These are phyloP conservation scores for Platyrinchus mystaceus DNA, from an alignment of 2,797 vertebrate species.

Conservation along the genomic window DNA sequence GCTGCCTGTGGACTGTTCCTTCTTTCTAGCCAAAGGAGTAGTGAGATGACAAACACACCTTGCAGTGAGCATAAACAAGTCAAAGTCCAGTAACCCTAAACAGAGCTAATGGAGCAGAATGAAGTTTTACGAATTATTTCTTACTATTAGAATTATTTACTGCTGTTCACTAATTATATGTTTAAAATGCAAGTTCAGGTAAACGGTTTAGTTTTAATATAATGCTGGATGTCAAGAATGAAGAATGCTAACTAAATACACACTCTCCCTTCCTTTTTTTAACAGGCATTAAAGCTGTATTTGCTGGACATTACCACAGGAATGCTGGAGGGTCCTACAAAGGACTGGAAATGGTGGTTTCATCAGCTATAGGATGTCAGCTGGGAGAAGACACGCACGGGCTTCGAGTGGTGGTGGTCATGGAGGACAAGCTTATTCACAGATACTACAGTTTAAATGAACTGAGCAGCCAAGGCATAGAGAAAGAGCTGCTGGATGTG, in stretches of 20 bases:
- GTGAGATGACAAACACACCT: neutral
- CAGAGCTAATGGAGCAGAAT: neutral
- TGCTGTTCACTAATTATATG: neutral
- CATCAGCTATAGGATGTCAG: slow-evolving; percentile 95
- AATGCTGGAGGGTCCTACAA: slow-evolving; percentile 87
- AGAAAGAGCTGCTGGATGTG: slow-evolving; percentile 81
- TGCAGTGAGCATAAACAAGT: neutral
- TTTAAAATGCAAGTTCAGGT: neutral
- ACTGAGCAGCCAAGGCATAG: slow-evolving; percentile 79
- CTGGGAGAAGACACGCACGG: slow-evolving; percentile 89
- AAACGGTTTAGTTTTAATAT: neutral
- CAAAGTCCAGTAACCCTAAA: neutral
- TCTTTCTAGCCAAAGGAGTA: neutral
- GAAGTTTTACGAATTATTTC: neutral
- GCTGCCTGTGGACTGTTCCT: neutral
- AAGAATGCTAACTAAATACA: neutral
- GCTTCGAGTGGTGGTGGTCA: slow-evolving; percentile 89
- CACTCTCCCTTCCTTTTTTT: neutral
- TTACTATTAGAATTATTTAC: neutral
- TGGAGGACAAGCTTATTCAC: slow-evolving; percentile 82
- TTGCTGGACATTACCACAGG: slow-evolving; percentile 93
- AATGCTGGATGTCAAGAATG: neutral
- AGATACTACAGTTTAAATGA: slow-evolving; percentile 88
- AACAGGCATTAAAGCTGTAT: slow-evolving; percentile 90
- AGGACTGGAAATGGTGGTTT: slow-evolving; percentile 92